phyloP scores from a whole-genome alignment of 2,113 vertebrate species.

The Mohoua ochrocephala region DNA sequence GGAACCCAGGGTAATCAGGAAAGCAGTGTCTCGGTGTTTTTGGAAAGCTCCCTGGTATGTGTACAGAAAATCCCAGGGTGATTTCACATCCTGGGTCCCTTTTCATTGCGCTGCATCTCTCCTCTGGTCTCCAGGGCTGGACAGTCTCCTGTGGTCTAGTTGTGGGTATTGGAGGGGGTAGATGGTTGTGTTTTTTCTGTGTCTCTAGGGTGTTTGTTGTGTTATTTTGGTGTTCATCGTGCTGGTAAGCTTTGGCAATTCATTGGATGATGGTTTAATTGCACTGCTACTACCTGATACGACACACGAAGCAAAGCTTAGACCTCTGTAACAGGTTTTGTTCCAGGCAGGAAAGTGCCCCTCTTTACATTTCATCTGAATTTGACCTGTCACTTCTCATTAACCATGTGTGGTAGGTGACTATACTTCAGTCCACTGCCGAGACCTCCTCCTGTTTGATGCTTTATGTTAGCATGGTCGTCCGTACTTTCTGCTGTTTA shows the following conservation, averaged over 20 bases:
- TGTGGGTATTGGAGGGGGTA: background rate
- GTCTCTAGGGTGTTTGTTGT: background rate
- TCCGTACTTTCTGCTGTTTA: background rate
- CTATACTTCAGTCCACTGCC: background rate
- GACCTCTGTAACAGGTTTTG: background rate
- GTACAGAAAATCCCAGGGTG: background rate
- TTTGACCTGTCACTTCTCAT: slow-evolving; percentile 15
- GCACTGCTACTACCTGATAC: background rate
- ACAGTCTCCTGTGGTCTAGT: background rate
- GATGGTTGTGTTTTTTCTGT: background rate
- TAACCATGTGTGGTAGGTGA: background rate
- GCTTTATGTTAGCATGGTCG: background rate
- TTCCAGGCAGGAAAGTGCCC: background rate
- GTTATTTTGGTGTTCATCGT: background rate
- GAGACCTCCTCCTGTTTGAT: background rate
- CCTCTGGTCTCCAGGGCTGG: background rate
- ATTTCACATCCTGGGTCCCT: background rate
- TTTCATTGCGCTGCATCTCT: background rate
- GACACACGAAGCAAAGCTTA: background rate
- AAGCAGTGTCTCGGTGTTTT: background rate
- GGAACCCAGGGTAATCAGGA: background rate
- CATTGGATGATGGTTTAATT: background rate
- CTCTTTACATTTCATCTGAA: background rate
- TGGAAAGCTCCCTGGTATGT: background rate
- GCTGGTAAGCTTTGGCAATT: background rate